A percentile compares a stretch with the other conserved stretches of the same genome.
These are phyloP conservation scores for Lophotis ruficrista DNA, from an alignment of 2,113 vertebrate species.

Conservation along the genomic window DNA sequence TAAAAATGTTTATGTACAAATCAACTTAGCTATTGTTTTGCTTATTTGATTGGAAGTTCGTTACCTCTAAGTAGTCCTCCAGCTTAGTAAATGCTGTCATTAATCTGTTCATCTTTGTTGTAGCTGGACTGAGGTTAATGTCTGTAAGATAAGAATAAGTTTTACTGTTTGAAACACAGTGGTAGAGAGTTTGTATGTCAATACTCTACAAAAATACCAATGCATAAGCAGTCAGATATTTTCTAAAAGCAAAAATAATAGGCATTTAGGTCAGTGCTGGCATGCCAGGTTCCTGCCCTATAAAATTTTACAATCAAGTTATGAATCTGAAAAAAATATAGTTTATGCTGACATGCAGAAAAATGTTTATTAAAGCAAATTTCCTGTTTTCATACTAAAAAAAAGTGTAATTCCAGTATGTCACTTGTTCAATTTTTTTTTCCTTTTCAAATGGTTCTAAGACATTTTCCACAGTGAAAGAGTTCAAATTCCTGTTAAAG, in stretches of 20 bases:
- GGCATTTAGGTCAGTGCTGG: neutral
- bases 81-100: neutral
- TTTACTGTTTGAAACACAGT: neutral
- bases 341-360: neutral
- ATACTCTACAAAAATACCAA: neutral
- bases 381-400: neutral
- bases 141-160: neutral
- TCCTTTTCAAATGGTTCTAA: neutral
- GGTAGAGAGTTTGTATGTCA: neutral
- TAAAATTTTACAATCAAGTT: slow-evolving; percentile 30
- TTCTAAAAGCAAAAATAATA: slow-evolving; percentile 16
- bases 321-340: neutral
- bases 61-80: neutral
- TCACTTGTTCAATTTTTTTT: too few species aligned
- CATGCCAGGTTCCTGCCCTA: neutral
- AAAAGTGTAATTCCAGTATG: neutral
- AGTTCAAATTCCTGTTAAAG: neutral
- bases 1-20: slow-evolving; percentile 1
- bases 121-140: neutral
- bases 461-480: neutral
- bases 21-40: neutral
- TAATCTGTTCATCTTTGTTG: neutral
- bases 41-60: neutral
- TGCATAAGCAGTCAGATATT: neutral
- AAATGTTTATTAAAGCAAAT: slow-evolving; percentile 16